Evolutionary conservation across 2,113 vertebrate genomes (phyloP).

Genomic region (Chionodraco myersi): DNA sequence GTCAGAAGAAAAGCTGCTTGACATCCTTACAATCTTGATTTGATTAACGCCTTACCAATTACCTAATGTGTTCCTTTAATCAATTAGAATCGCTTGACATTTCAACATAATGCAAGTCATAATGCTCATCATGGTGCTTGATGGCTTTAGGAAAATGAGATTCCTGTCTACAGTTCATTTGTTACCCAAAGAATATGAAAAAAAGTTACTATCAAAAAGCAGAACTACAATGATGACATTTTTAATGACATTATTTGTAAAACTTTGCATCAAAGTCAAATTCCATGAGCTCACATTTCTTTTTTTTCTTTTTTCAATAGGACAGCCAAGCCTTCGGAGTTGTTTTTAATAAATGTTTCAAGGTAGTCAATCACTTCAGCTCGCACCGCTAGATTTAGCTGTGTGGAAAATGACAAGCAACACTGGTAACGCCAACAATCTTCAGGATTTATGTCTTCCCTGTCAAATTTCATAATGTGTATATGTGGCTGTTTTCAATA

Average conservation of each 20-base stretch:
- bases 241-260: slow-evolving; percentile 83
- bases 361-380: slow-evolving; percentile 85
- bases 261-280: slow-evolving; percentile 91
- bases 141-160: slow-evolving; percentile 24
- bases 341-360: slow-evolving; percentile 49
- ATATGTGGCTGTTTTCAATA: slow-evolving; percentile 19
- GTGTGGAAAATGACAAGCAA: slow-evolving; percentile 89
- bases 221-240: slow-evolving; percentile 73
- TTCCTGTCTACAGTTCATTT: background rate
- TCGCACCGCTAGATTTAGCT: slow-evolving; percentile 86
- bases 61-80: slow-evolving; percentile 58
- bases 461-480: slow-evolving; percentile 42
- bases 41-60: slow-evolving; percentile 60
- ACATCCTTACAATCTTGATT: slow-evolving; percentile 42
- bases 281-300: slow-evolving; percentile 87
- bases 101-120: slow-evolving; percentile 33
- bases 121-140: slow-evolving; percentile 18
- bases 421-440: slow-evolving; percentile 83
- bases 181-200: background rate
- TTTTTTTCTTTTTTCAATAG: slow-evolving; percentile 80
- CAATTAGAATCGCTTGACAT: slow-evolving; percentile 45
- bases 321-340: slow-evolving; percentile 78
- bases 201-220: slow-evolving; percentile 37
- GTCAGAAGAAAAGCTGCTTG: slow-evolving; percentile 32
- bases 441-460: slow-evolving; percentile 67